These are phyloP conservation scores for Cephus spinipes DNA, from an alignment of 2,888 invertebrate genomes.

Conservation along the genomic window DNA sequence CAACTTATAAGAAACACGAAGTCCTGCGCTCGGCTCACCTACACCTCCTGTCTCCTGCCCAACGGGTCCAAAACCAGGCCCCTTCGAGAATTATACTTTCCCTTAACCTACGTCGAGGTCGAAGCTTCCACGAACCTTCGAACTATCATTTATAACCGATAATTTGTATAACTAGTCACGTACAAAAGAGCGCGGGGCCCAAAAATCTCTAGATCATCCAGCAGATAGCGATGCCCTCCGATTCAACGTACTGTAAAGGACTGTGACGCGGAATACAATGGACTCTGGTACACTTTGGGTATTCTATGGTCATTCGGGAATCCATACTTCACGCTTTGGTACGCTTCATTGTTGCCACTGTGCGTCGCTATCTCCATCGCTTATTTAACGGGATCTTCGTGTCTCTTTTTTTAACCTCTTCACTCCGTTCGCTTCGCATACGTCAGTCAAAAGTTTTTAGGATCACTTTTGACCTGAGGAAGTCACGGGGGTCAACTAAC, in stretches of 20 bases:
- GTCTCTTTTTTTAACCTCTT: not conserved
- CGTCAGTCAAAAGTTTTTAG: not conserved
- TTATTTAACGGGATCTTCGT: not conserved
- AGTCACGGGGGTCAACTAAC: not conserved
- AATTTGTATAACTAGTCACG: constrained; percentile 41
- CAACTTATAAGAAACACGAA: constrained; percentile 48
- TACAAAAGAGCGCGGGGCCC: constrained; percentile 11
- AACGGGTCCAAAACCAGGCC: not conserved
- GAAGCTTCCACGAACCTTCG: constrained; percentile 23
- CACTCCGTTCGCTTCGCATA: not conserved
- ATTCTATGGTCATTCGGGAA: not conserved
- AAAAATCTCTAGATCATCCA: not conserved
- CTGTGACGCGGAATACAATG: constrained; percentile 17
- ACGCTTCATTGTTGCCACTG: not conserved
- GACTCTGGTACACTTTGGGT: constrained; percentile 2
- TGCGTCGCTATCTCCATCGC: not conserved
- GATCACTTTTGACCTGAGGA: too few relatives aligned
- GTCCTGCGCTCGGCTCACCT: constrained; percentile 46
- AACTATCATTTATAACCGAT: constrained; percentile 54
- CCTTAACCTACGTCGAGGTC: constrained; percentile 2
- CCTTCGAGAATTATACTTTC: not conserved
- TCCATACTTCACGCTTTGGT: not conserved
- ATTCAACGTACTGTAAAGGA: constrained; percentile 6
- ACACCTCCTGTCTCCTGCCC: constrained; percentile 24
- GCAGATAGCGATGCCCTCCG: not conserved